Base-by-base conservation (phyloP, 2,113 vertebrate genomes). In the Centropus bengalensis region DNA sequence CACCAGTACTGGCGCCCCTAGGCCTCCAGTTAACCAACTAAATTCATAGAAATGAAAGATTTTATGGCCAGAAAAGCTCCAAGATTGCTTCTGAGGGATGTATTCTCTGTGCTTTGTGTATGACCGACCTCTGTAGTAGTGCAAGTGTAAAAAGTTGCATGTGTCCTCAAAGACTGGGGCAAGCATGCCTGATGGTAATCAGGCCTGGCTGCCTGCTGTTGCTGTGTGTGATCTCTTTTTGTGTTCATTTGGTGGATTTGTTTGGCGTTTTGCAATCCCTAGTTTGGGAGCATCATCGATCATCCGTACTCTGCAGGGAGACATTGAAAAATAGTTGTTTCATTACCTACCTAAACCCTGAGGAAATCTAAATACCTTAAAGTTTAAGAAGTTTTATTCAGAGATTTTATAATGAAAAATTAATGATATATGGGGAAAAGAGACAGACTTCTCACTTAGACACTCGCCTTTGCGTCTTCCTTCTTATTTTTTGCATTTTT, bases 351-450 rank as follows among this genome's bases (percentile, higher is more conserved):
- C 6, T 16, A 96, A 85, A 93, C 95, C 96, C 96, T 90, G 94
- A 84, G 97, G 96, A 95, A 95, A 97, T 96, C 60, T 91, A 96
- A 96, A 96, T 97, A 96, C 96, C 93, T 96, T 91, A 78, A 93
- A 86, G 78, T 96, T 94, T 89, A 95, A 95, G 73, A 94, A 73
- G 93, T 73, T 97, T 95, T 97, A 96, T 96, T 95, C 94, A 91
- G 92, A 73, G 66, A 95, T 97, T 97, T 97, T 66, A 70, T 93
- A 94, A 94, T 91, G 94, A 96, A 97, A 92, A 93, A 95, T 68
- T 93, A 94, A 95, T 95, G 95, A 95, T 96, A 93, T 93, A 96
- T 91, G 77, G 64, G 42, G 14, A 75, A 86, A 86, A 87, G 91
- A 96, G 88, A 78, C 76, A 96, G 84, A 26, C 26, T 93, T 93